phyloP scores from a whole-genome alignment of 2,113 vertebrate genomes.

The Sphaerodactylus townsendi region DNA sequence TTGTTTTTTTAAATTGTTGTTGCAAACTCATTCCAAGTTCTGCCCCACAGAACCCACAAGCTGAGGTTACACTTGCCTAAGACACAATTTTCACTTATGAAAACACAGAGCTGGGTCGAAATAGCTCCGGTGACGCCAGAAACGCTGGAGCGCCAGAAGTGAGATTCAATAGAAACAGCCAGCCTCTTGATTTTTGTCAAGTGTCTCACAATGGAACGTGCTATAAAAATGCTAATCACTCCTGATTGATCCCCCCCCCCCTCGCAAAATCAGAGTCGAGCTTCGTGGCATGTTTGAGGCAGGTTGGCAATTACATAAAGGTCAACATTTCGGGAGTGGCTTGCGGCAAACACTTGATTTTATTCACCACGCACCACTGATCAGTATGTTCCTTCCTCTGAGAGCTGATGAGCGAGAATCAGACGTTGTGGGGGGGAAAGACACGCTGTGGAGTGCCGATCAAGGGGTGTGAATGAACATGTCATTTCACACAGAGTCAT shows the following conservation, averaged over 20 bases:
- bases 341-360: neutral
- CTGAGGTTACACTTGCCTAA: too few species aligned
- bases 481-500: neutral
- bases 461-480: too few species aligned
- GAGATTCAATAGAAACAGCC: neutral
- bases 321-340: neutral
- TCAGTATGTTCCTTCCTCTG: neutral
- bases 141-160: conserved; percentile 10
- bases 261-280: neutral
- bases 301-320: neutral
- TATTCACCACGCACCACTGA: neutral
- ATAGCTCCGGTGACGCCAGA: conserved; percentile 32
- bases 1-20: too few species aligned
- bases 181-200: conserved; percentile 18
- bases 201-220: neutral
- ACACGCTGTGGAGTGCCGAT: too few species aligned
- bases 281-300: neutral
- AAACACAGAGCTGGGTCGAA: conserved; percentile 28
- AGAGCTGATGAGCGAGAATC: neutral
- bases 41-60: too few species aligned
- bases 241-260: neutral
- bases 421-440: too few species aligned
- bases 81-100: conserved; percentile 51
- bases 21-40: too few species aligned
- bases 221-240: conserved; percentile 28